phyloP scores from a whole-genome alignment of 2,113 vertebrate species.

The Synodontis membranacea region DNA sequence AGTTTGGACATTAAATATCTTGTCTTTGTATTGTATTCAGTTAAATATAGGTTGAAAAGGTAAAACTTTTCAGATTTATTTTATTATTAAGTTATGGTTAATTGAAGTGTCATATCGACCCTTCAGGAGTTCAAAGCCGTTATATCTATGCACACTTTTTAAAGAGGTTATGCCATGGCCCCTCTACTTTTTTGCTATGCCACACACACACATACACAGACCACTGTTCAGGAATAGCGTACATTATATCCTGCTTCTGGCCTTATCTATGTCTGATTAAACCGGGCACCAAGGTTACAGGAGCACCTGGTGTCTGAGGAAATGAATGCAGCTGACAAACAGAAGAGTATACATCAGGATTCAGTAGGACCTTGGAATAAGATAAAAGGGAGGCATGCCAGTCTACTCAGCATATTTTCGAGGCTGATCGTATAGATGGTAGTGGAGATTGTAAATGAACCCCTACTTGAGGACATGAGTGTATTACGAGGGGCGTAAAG shows the following conservation, averaged over 20 bases:
- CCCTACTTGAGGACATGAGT: not conserved
- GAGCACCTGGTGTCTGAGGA: not conserved
- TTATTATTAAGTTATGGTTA: not conserved
- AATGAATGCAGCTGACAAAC: not conserved
- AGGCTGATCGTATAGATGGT: not conserved
- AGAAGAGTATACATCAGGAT: not conserved
- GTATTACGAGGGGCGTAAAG: no score
- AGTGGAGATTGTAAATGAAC: not conserved
- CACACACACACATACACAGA: not conserved
- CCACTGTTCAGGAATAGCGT: not conserved
- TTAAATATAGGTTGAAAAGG: no score
- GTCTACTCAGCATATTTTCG: not conserved
- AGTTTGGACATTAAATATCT: no score
- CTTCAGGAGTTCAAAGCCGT: not conserved
- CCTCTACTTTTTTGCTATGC: not conserved
- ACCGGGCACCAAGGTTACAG: not conserved
- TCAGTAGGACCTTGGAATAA: not conserved
- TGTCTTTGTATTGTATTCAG: no score
- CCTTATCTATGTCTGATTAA: slow-evolving; percentile 10
- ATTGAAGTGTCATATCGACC: not conserved
- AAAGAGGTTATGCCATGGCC: not conserved
- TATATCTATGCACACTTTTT: not conserved
- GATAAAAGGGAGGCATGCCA: not conserved
- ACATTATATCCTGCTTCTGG: slow-evolving; percentile 5
- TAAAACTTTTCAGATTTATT: no score